Percentiles rank a stretch among this genome's conserved stretches.
These are phyloP conservation scores for Bucorvus abyssinicus DNA, from an alignment of 2,797 vertebrate genomes.

Conservation along the genomic window DNA sequence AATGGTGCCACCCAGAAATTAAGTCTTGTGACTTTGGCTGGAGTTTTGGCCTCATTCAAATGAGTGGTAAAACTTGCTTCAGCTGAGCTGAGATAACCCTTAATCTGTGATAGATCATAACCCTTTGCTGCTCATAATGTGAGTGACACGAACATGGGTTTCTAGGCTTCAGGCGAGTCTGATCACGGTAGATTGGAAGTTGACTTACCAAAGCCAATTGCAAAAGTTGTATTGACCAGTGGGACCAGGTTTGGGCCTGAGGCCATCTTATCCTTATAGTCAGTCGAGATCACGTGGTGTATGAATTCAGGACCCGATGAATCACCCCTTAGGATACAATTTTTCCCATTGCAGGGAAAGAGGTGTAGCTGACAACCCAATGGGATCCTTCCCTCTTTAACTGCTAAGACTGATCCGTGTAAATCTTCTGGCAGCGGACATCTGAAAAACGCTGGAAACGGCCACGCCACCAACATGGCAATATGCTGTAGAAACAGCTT, in stretches of 20 bases:
- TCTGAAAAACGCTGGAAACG: conserved; percentile 9
- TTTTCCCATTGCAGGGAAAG: conserved; percentile 8
- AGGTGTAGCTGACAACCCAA: neutral
- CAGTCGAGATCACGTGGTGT: neutral
- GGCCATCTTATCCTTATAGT: neutral
- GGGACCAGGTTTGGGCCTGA: neutral
- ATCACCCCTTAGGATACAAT: neutral
- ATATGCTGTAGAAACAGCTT: conserved; percentile 27
- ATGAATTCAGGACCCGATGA: conserved; percentile 15
- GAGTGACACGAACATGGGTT: neutral
- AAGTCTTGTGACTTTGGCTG: neutral
- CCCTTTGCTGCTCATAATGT: neutral
- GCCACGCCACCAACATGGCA: neutral
- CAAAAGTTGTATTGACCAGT: neutral
- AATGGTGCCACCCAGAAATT: neutral
- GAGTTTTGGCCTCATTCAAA: neutral
- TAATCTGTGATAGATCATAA: neutral
- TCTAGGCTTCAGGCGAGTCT: conserved; percentile 20
- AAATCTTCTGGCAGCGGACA: conserved; percentile 41
- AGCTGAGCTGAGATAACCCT: neutral
- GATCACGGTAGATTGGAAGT: neutral
- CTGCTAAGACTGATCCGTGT: conserved; percentile 3
- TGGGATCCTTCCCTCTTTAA: neutral
- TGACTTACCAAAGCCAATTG: neutral
- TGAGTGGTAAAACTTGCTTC: neutral